Conservation (phyloP, 2,888 invertebrate species). For the Epirrita christyi region DNA sequence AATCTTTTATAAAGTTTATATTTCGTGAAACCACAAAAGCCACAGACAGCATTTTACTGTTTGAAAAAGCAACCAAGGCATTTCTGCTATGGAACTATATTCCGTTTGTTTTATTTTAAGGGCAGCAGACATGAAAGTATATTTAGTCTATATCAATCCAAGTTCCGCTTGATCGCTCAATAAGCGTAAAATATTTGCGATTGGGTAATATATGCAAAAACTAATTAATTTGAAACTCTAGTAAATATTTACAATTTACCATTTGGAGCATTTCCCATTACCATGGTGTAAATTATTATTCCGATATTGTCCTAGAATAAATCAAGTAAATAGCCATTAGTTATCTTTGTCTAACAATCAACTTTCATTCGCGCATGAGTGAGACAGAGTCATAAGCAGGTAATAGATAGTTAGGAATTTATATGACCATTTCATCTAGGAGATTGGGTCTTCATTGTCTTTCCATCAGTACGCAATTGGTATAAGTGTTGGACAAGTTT, state of each 20-base stretch:
- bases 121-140: neutral
- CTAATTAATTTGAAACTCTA: constrained; percentile 17
- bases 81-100: constrained; percentile 2
- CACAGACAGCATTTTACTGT: constrained; percentile 3
- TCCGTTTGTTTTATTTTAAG: neutral
- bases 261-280: constrained; percentile 26
- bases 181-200: constrained; percentile 18
- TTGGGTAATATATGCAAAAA: constrained; percentile 17
- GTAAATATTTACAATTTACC: constrained; percentile 27
- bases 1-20: too few species aligned
- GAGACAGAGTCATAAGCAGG: constrained; percentile 32
- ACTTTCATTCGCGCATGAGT: neutral
- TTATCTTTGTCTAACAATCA: constrained; percentile 25
- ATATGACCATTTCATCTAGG: constrained; percentile 39
- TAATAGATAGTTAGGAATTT: constrained; percentile 40
- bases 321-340: constrained; percentile 24
- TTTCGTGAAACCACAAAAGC: too few species aligned
- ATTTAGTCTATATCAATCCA: neutral
- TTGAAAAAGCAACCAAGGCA: neutral
- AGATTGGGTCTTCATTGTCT: constrained; percentile 46
- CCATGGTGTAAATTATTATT: constrained; percentile 27
- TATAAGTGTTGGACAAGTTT: constrained; percentile 37
- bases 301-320: constrained; percentile 29
- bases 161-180: constrained; percentile 14
- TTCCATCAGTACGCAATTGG: constrained; percentile 46